A percentile compares a stretch with the other conserved stretches of the same genome.
Evolutionary conservation across 2,888 invertebrate genomes (phyloP).

Genomic region (Athetis lepigone): DNA sequence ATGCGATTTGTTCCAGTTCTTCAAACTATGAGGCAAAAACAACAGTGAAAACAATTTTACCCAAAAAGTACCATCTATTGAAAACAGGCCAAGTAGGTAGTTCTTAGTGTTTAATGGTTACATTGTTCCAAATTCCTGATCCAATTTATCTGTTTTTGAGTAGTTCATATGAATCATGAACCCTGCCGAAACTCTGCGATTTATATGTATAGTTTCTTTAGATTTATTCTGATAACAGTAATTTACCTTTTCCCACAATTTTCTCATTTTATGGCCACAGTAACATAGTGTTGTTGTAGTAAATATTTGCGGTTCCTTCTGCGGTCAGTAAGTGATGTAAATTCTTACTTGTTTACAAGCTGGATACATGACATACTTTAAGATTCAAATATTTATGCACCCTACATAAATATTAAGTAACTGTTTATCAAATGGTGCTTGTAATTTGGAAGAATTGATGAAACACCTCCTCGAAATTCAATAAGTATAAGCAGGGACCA

Average conservation of each 20-base stretch:
- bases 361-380: neutral
- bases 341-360: constrained; percentile 1
- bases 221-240: constrained; percentile 10
- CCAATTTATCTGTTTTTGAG: constrained; percentile 3
- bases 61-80: neutral
- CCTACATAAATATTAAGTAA: too few species aligned
- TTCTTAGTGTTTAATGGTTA: neutral
- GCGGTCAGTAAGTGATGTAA: constrained; percentile 14
- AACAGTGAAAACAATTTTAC: neutral
- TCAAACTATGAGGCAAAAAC: neutral
- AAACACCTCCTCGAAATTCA: neutral
- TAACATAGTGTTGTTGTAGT: constrained; percentile 10
- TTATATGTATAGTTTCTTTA: neutral
- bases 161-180: neutral
- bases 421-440: too few species aligned
- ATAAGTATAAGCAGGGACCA: neutral
- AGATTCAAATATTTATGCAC: too few species aligned
- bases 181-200: neutral
- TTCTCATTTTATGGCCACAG: constrained; percentile 1
- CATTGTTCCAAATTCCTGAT: neutral
- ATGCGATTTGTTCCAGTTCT: constrained; percentile 1
- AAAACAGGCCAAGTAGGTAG: neutral
- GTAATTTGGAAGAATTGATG: neutral
- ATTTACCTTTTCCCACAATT: neutral
- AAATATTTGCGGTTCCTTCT: constrained; percentile 22